Evolutionary conservation across 37 sponge, comb jelly and placozoan genomes (phyloP).

Genomic region (Mnemiopsis leidyi): DNA sequence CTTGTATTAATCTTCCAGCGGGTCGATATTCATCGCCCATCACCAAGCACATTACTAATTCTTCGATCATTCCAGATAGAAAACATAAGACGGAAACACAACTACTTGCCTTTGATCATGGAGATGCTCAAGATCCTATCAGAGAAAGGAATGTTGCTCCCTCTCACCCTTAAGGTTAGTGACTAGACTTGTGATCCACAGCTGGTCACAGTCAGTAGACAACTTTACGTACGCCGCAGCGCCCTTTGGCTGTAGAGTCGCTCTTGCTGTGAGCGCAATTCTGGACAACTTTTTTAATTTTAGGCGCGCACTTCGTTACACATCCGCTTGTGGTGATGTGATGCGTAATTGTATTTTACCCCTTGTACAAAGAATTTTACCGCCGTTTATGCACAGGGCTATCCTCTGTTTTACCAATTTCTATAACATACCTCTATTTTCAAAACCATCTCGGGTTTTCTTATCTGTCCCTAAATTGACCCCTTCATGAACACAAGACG

Average conservation of each 20-base stretch:
- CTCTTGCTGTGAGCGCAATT: not conserved
- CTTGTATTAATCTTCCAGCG: too few relatives aligned
- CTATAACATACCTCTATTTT: too few relatives aligned
- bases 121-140: slow-evolving; percentile 90
- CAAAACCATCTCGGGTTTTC: too few relatives aligned
- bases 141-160: slow-evolving; percentile 78
- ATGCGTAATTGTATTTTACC: too few relatives aligned
- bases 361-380: too few relatives aligned
- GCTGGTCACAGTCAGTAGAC: not conserved
- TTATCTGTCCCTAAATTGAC: too few relatives aligned
- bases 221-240: not conserved
- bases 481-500: too few relatives aligned
- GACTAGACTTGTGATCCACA: not conserved
- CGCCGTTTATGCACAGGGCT: too few relatives aligned
- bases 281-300: not conserved
- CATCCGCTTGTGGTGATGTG: too few relatives aligned
- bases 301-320: not conserved
- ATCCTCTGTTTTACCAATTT: too few relatives aligned
- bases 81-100: slow-evolving; percentile 88
- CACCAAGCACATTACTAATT: not conserved
- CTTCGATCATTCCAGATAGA: slow-evolving; percentile 70
- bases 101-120: slow-evolving; percentile 93
- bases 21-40: too few relatives aligned
- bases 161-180: slow-evolving; percentile 70
- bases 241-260: not conserved